Evolutionary conservation across 2,797 vertebrate species (phyloP), one percentile per base, ranked within the genome.

Genomic region (Acestrorhynchus altus): DNA sequence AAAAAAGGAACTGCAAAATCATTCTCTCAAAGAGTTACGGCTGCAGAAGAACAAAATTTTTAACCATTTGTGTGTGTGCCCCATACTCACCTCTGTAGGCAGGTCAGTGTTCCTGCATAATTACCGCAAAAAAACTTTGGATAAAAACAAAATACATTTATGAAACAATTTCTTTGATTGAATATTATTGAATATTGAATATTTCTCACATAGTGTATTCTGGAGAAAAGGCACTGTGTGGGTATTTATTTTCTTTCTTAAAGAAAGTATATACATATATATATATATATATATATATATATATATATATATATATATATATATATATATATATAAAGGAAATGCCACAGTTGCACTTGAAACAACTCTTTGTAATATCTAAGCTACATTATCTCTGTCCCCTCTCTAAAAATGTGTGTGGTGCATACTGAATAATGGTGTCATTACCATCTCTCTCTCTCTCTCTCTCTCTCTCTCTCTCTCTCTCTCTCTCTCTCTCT

Each of bases 281-380:
- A 6, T 31, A 49, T 49, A 74, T 15, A 65, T 2, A 67, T n/a
- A 12, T 11, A 42, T 64, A 42, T 64, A 64, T 65, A 22, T 65
- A 6, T 31, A 49, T 49, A 74, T 15, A 65, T 2, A 67, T n/a
- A n/a, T n/a, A n/a, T n/a, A n/a, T n/a, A 12, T 11, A 42, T 64
- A 42, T 64, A 64, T 65, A 22, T 65, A 6, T 31, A 49, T 49
- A 74, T 15, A 65, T 2, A 67, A 47, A 16, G 16, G 44, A 54
- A 74, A 77, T 76, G 69, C 70, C 77, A 75, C 80, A 77, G 74
- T 52, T 74, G 69, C 76, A 83, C 68, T 80, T 75, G 74, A 80
- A 85, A 85, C 57, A 83, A 78, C 69, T 77, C 83, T 73, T 83
- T 83, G 78, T 84, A 80, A 80, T 80, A 82, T 77, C 68, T 56